These are phyloP conservation scores for Hydrocynus forskahlii DNA, from an alignment of 2,797 vertebrate species.

Conservation along the genomic window DNA sequence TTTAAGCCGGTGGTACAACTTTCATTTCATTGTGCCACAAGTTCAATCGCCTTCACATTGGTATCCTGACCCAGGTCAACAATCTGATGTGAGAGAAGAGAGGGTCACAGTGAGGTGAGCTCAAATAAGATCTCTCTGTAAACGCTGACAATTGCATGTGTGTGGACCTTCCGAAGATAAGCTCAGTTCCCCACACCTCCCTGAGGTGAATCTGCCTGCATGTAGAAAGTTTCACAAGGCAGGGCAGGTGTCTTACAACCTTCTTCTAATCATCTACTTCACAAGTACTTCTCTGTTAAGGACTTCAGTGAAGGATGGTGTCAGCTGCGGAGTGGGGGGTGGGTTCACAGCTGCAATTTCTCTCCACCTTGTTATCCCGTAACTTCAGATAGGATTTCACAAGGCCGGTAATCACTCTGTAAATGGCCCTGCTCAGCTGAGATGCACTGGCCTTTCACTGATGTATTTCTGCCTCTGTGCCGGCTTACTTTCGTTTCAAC, in stretches of 20 bases:
- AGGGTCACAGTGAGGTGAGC: background rate
- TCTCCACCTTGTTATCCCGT: slow-evolving; percentile 59
- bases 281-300: background rate
- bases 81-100: background rate
- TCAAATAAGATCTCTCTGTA: slow-evolving; percentile 12
- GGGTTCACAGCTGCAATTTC: slow-evolving; percentile 55
- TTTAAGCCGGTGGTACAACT: background rate
- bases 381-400: slow-evolving; percentile 60
- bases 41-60: slow-evolving; percentile 1
- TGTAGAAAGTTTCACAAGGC: background rate
- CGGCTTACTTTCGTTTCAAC: slow-evolving; percentile 57
- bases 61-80: slow-evolving; percentile 2
- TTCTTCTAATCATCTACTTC: background rate
- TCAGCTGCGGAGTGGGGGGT: background rate
- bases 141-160: background rate
- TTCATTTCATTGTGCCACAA: background rate
- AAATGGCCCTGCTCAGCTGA: slow-evolving; percentile 62
- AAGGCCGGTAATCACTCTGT: slow-evolving; percentile 64
- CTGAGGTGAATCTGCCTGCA: background rate
- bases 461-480: slow-evolving; percentile 55
- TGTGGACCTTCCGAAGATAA: background rate
- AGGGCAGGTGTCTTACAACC: background rate
- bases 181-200: background rate
- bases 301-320: background rate
- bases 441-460: slow-evolving; percentile 59